A percentile compares a stretch with the other conserved stretches of the same genome.
Evolutionary conservation across 1,140 invertebrate species (phyloP).

Genomic region (Steinernema khuongi): DNA sequence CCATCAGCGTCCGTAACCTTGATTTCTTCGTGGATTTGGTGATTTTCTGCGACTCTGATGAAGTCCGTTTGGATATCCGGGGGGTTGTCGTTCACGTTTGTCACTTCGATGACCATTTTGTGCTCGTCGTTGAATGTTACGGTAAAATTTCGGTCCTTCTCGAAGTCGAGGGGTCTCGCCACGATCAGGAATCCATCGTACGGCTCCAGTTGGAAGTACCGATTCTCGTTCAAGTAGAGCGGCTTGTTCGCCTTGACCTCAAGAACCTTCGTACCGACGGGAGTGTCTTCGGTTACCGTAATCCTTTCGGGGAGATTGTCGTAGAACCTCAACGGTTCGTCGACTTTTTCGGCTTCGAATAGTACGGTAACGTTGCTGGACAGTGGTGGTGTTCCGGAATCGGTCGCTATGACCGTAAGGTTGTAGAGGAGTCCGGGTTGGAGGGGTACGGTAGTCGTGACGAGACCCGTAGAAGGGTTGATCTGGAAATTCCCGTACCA

Average conservation of each 20-base stretch:
- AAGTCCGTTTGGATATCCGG: conserved; percentile 74
- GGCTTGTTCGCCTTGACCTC: conserved; percentile 18
- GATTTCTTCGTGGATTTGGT: conserved; percentile 71
- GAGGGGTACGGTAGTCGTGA: conserved; percentile 73
- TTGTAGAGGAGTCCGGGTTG: conserved; percentile 62
- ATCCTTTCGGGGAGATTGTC: conserved; percentile 57
- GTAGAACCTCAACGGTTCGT: conserved; percentile 65
- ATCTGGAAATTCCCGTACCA: conserved; percentile 60
- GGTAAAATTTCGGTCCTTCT: conserved; percentile 56
- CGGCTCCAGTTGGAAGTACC: background rate
- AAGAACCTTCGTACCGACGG: conserved; percentile 19
- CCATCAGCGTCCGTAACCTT: conserved; percentile 78
- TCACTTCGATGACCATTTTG: conserved; percentile 51
- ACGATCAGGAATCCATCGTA: background rate
- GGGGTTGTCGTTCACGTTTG: conserved; percentile 79
- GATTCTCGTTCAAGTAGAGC: background rate
- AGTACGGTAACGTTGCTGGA: conserved; percentile 63
- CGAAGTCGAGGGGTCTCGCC: background rate
- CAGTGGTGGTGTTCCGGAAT: conserved; percentile 61
- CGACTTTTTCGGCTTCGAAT: conserved; percentile 63
- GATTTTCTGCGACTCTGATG: conserved; percentile 77
- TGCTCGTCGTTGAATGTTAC: conserved; percentile 69
- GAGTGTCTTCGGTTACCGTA: conserved; percentile 63
- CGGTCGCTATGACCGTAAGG: conserved; percentile 62
- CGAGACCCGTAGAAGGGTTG: conserved; percentile 70